Evolutionary conservation across 2,113 vertebrate genomes (phyloP).

Genomic region (Canis aureus): DNA sequence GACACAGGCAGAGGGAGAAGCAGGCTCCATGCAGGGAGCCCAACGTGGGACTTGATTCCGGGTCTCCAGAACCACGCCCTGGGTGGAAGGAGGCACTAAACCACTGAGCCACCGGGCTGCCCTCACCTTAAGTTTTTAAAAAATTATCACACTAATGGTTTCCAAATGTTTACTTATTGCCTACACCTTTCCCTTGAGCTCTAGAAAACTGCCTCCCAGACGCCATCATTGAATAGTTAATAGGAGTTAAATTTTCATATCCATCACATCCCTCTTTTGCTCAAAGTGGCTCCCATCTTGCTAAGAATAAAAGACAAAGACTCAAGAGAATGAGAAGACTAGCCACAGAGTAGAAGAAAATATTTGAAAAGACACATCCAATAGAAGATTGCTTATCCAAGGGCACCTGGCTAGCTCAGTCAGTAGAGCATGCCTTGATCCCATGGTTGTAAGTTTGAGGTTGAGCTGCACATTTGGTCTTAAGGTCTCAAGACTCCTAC

Average conservation of each 20-base stretch:
- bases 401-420: background rate
- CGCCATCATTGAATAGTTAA: background rate
- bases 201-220: background rate
- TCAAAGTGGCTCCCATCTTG: background rate
- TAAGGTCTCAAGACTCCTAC: background rate
- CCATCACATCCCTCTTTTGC: background rate
- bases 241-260: background rate
- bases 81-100: too few species aligned
- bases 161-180: background rate
- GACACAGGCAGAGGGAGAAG: too few species aligned
- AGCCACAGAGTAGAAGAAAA: background rate
- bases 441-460: background rate
- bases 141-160: background rate
- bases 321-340: background rate
- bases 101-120: too few species aligned
- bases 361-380: background rate
- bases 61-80: too few species aligned
- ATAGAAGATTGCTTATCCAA: background rate
- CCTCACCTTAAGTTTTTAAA: too few species aligned
- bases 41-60: too few species aligned
- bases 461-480: background rate
- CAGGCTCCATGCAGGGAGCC: too few species aligned
- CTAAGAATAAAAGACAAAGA: background rate
- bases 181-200: background rate
- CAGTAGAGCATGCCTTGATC: background rate